phyloP scores from a whole-genome alignment of 2,113 vertebrate species.

The Leucoraja erinaceus region DNA sequence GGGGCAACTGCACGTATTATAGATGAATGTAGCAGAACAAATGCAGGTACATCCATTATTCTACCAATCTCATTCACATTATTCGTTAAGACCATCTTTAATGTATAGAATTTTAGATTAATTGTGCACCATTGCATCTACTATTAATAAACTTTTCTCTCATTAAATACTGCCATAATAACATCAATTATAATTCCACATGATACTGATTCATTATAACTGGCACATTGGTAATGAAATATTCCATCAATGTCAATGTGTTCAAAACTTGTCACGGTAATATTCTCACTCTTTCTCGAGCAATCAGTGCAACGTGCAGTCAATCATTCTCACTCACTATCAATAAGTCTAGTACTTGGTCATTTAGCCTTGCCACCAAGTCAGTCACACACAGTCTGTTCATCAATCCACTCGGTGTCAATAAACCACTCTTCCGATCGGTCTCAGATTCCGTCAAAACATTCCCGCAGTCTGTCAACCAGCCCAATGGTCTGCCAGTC shows the following conservation, averaged over 20 bases:
- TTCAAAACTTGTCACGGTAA: neutral
- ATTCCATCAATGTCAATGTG: neutral
- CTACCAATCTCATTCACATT: neutral
- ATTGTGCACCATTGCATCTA: neutral
- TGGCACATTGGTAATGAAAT: constrained; percentile 6
- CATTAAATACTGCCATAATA: constrained; percentile 10
- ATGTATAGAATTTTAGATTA: constrained; percentile 13
- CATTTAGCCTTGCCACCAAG: neutral
- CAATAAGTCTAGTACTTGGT: neutral
- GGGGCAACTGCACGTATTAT: neutral
- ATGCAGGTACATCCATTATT: neutral
- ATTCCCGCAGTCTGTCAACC: neutral
- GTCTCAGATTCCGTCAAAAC: neutral
- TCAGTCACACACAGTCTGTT: neutral
- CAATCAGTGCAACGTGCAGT: neutral
- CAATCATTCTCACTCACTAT: neutral
- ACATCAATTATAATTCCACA: constrained; percentile 19
- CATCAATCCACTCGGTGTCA: neutral
- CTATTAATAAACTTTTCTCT: constrained; percentile 12
- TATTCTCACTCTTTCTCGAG: neutral
- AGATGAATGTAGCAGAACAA: neutral
- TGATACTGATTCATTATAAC: constrained; percentile 24
- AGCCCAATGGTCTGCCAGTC: too few species aligned
- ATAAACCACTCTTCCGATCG: neutral
- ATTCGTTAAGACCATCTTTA: neutral